phyloP scores from a whole-genome alignment of 1,140 invertebrate species.

The Stegodyphus mimosarum region DNA sequence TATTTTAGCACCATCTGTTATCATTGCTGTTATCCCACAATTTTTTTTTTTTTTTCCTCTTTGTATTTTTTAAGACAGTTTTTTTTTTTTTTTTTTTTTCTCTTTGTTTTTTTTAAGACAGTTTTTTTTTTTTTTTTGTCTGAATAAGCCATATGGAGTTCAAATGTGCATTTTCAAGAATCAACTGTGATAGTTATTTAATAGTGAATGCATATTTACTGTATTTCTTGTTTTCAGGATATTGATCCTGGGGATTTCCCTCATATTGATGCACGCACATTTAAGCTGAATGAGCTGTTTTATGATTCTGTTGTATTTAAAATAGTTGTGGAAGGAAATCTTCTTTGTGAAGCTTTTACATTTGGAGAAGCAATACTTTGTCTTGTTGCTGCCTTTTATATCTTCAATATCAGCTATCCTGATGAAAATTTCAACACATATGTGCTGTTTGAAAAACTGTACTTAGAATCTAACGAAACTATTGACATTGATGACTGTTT shows the following conservation, averaged over 20 bases:
- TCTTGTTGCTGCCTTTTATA: slow-evolving; percentile 23
- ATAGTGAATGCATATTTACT: background rate
- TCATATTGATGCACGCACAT: background rate
- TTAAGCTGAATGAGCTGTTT: background rate
- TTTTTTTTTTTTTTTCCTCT: no score
- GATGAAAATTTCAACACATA: background rate
- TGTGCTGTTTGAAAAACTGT: slow-evolving; percentile 30
- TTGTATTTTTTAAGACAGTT: no score
- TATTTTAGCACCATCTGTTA: no score
- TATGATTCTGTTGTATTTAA: background rate
- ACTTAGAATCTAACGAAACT: slow-evolving; percentile 32
- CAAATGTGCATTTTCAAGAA: no score
- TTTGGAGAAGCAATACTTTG: slow-evolving; percentile 34
- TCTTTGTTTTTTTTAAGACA: no score
- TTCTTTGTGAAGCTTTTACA: slow-evolving; percentile 26
- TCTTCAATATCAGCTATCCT: slow-evolving; percentile 42
- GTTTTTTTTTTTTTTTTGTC: no score
- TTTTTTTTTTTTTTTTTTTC: no score
- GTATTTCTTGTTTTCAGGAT: background rate
- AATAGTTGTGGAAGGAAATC: slow-evolving; percentile 8
- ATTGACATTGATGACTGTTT: slow-evolving; percentile 9
- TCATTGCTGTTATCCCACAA: no score
- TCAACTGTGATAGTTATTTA: no score
- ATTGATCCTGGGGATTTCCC: background rate
- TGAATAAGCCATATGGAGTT: no score